Base-by-base conservation (phyloP, 2,888 invertebrate species). In the Drosophila atroscutellata region DNA sequence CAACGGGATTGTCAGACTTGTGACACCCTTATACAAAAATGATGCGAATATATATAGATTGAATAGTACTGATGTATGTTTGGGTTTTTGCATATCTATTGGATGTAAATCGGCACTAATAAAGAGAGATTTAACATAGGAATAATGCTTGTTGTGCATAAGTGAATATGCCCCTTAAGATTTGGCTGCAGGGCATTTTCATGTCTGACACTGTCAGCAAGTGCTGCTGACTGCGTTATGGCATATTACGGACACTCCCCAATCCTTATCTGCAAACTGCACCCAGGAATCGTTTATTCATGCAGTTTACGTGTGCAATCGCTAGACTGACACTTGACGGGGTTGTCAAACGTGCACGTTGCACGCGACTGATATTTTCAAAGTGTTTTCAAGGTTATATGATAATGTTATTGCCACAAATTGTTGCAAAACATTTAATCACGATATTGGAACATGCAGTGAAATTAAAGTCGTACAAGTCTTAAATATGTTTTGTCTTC, bases 181-280 rank as follows among this genome's bases (percentile, higher is more conserved):
- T 49, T 50, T n/a, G 26, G 9, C 18, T 30, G 11, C 28, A n/a
- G 26, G 61, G 63, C 47, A 63, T 63, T 28, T 4, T 1, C 1
- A 18, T 13, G 62, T 20, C 24, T 15, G 11, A n/a, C 36, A 26
- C 6, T 24, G 6, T 36, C 9, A 15, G 49, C n/a, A 13, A 11
- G 1, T 28, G 11, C 6, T 5, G 32, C 32, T n/a, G 42, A 9
- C 24, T 8, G 26, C 8, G 24, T 3, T 3, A 26, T 54, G 30
- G 3, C n/a, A 45, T 39, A 4, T 47, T 47, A 26, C 70, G 56
- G 58, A 52, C 56, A 62, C 50, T 60, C 62, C 39, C 51, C 24
- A 63, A 63, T 57, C 61, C 75, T 65, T 70, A 77, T 77, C 77
- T 18, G 9, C 2, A 47, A 32, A 13, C 50, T 28, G 18, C 18